A percentile compares a stretch with the other conserved stretches of the same genome.
Evolutionary conservation across 2,797 vertebrate genomes (phyloP).

Genomic region (Lutra lutra): DNA sequence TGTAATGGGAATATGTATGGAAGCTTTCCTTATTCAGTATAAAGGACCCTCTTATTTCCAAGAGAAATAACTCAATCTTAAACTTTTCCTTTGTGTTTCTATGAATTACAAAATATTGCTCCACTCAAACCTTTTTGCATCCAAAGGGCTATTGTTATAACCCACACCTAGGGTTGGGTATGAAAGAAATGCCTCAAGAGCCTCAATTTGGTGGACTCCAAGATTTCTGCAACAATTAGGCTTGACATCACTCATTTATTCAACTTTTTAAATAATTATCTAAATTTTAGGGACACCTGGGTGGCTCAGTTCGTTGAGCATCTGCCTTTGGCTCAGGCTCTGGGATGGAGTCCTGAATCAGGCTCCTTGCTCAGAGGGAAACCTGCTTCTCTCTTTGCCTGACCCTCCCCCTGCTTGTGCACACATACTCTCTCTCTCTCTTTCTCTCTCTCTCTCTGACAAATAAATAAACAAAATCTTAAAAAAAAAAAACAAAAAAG

Average conservation of each 20-base stretch:
- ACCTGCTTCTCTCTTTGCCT: too few relatives aligned
- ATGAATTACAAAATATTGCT: neutral
- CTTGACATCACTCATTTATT: neutral
- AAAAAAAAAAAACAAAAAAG: too few relatives aligned
- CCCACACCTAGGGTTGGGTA: neutral
- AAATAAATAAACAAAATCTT: too few relatives aligned
- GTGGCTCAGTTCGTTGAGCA: too few relatives aligned
- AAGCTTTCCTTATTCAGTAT: neutral
- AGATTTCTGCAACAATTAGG: neutral
- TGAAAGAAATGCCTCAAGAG: neutral
- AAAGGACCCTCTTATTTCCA: neutral
- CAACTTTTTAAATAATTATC: neutral
- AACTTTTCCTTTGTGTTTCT: slow-evolving; percentile 30
- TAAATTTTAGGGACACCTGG: neutral
- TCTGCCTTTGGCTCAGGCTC: too few relatives aligned
- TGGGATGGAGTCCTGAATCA: too few relatives aligned
- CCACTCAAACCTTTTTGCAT: neutral
- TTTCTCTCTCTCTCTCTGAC: too few relatives aligned
- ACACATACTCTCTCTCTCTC: too few relatives aligned
- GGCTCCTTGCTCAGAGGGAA: too few relatives aligned
- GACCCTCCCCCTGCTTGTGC: too few relatives aligned
- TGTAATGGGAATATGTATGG: neutral
- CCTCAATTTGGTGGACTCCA: neutral
- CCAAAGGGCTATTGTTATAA: neutral
- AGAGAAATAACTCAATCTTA: neutral